A percentile compares a stretch with the other conserved stretches of the same genome.
Conservation (phyloP, 30 jellyfish, hydroid and myxozoan genomes). For the Haliclystus octoradiatus region DNA sequence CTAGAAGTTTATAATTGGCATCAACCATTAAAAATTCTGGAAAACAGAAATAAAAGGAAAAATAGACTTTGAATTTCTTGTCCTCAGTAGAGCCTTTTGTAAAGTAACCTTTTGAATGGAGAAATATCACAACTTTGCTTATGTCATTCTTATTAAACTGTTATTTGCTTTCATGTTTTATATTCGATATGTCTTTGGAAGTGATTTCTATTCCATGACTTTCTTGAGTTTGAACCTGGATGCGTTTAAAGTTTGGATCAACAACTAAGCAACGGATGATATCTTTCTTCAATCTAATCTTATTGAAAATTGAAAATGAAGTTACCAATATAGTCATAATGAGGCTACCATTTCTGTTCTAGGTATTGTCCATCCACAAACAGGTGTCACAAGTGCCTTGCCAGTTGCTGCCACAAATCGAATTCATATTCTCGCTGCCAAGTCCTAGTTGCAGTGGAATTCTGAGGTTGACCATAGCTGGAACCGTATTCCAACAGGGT, state of each 20-base stretch:
- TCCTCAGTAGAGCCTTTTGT: neutral
- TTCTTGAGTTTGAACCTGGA: too few relatives aligned
- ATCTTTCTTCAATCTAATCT: conserved; percentile 8
- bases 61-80: conserved; percentile 17
- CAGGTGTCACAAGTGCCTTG: too few relatives aligned
- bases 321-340: too few relatives aligned
- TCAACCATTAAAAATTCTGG: conserved; percentile 44
- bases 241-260: conserved; percentile 15
- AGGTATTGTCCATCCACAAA: too few relatives aligned
- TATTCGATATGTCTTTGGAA: conserved; percentile 23
- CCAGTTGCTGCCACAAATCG: too few relatives aligned
- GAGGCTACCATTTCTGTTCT: too few relatives aligned
- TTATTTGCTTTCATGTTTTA: conserved; percentile 15
- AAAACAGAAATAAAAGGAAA: conserved; percentile 1
- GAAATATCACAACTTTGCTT: conserved; percentile 10
- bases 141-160: conserved; percentile 12
- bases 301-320: neutral
- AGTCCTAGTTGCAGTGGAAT: too few relatives aligned
- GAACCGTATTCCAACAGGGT: too few relatives aligned
- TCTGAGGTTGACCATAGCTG: too few relatives aligned
- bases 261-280: conserved; percentile 3
- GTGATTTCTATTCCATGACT: conserved; percentile 20
- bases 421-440: too few relatives aligned
- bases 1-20: conserved; percentile 37
- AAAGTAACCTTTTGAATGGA: neutral